A percentile compares a stretch with the other conserved stretches of the same genome.
phyloP scores from a whole-genome alignment of 2,113 vertebrate species.

The Notothenia rossii region DNA sequence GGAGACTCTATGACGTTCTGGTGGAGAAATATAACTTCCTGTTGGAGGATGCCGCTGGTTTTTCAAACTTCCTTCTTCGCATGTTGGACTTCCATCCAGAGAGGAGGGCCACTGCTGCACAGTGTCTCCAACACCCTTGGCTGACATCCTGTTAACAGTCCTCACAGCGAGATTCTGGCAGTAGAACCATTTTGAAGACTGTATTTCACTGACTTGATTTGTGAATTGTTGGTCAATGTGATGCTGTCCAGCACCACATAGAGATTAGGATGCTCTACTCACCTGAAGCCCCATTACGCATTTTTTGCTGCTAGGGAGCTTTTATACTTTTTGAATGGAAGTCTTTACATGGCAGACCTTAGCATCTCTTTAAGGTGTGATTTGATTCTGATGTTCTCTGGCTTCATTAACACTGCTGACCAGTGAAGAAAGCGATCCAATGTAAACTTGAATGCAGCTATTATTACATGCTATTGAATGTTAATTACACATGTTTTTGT shows the following conservation, averaged over 20 bases:
- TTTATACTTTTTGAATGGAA: background rate
- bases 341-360: background rate
- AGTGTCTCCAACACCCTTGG: slow-evolving; percentile 88
- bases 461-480: background rate
- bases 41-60: slow-evolving; percentile 72
- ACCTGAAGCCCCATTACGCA: background rate
- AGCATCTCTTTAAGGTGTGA: background rate
- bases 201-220: background rate
- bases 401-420: background rate
- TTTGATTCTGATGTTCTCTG: background rate
- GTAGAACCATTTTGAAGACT: background rate
- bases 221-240: slow-evolving; percentile 2
- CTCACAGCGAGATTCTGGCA: slow-evolving; percentile 10
- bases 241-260: background rate
- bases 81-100: slow-evolving; percentile 86
- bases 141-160: slow-evolving; percentile 58
- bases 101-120: slow-evolving; percentile 84
- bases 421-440: background rate
- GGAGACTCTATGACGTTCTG: slow-evolving; percentile 83
- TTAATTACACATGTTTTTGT: too few relatives aligned
- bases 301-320: background rate
- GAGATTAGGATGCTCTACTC: background rate
- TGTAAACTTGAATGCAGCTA: background rate
- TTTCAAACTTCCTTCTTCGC: slow-evolving; percentile 84
- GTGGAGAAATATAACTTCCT: slow-evolving; percentile 85